phyloP scores from a whole-genome alignment of 2,113 vertebrate genomes.

The Onychorhynchus coronatus region DNA sequence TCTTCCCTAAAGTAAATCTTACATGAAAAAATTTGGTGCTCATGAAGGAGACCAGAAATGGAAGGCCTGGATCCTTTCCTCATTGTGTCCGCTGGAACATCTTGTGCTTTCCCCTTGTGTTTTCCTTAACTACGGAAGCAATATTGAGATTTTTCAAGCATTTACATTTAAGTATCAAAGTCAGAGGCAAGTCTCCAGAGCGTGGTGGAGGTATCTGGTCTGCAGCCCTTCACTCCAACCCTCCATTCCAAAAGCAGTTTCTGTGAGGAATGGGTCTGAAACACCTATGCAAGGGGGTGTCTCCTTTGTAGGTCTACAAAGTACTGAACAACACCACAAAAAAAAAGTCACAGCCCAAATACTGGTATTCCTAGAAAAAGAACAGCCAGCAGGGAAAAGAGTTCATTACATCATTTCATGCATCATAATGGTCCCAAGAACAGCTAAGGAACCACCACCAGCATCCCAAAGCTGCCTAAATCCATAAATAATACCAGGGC shows the following conservation, averaged over 20 bases:
- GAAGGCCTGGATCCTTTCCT: background rate
- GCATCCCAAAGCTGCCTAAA: background rate
- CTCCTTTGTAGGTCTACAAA: background rate
- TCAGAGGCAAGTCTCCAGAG: background rate
- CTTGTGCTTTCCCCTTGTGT: background rate
- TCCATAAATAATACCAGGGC: background rate
- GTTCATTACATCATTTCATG: background rate
- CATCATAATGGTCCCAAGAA: background rate
- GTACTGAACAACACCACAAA: background rate
- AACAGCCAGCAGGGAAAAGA: background rate
- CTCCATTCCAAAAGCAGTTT: background rate
- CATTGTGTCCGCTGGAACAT: background rate
- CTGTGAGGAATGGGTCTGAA: background rate
- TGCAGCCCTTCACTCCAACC: background rate
- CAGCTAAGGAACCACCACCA: background rate
- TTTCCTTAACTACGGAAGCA: background rate
- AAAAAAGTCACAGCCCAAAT: background rate
- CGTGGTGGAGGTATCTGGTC: background rate
- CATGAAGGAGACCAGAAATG: background rate
- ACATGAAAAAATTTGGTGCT: background rate
- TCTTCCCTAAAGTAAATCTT: conserved; percentile 29
- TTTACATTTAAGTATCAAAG: background rate
- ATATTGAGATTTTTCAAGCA: background rate
- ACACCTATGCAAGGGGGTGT: background rate
- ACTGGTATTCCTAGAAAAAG: background rate